Conservation (phyloP, 2,113 vertebrate genomes). For the Pardalotus punctatus region DNA sequence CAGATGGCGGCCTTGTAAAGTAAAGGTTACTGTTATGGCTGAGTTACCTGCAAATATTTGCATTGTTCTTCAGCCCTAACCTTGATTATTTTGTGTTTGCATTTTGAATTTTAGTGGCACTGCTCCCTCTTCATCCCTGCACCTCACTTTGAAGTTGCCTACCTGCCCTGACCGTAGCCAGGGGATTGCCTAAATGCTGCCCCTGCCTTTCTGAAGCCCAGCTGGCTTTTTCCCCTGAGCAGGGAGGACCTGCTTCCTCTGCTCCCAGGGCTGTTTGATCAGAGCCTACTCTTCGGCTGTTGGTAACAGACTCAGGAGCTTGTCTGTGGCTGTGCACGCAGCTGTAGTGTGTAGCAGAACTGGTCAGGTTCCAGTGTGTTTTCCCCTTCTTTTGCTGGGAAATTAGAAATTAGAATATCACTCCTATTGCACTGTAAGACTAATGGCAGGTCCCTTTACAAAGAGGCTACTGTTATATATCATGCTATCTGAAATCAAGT, state of each 20-base stretch:
- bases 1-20: not conserved
- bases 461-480: not conserved
- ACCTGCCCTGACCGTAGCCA: rapidly evolving
- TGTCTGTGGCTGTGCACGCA: not conserved
- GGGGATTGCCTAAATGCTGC: not conserved
- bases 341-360: not conserved
- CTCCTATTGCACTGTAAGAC: not conserved
- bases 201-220: not conserved
- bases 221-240: not conserved
- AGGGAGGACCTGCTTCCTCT: not conserved
- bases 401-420: not conserved
- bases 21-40: not conserved
- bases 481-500: conserved; percentile 22
- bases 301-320: not conserved
- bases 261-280: not conserved
- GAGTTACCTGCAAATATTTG: not conserved
- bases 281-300: not conserved
- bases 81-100: not conserved
- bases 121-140: not conserved
- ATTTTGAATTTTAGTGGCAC: not conserved
- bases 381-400: not conserved
- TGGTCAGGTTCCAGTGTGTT: not conserved
- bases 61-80: not conserved
- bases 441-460: not conserved
- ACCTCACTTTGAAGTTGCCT: not conserved